Conservation (phyloP, 2,113 vertebrate species). For the Melanerpes aurifrons region DNA sequence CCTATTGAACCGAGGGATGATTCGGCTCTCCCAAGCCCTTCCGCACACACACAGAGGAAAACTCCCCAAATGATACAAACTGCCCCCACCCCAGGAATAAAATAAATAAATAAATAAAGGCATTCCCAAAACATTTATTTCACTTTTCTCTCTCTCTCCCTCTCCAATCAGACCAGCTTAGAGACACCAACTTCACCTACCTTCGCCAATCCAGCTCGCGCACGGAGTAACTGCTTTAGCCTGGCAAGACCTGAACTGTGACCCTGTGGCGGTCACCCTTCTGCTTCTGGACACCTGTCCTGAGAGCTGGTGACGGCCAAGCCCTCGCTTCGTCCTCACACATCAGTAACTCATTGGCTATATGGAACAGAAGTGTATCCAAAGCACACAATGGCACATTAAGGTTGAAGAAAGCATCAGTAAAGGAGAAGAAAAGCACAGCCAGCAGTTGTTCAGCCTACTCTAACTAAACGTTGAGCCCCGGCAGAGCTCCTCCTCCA, state of each 20-base stretch:
- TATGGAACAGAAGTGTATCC: conserved; percentile 3
- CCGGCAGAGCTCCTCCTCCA: not conserved
- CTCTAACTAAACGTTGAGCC: conserved; percentile 25
- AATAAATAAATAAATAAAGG: conserved; percentile 79
- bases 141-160: conserved; percentile 1
- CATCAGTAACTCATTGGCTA: not conserved
- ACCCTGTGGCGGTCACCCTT: not conserved
- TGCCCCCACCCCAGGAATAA: not conserved
- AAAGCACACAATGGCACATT: conserved; percentile 32
- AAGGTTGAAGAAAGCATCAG: conserved; percentile 14
- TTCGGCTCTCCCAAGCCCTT: not conserved
- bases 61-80: not conserved
- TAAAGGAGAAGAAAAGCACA: conserved; percentile 21
- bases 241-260: conserved; percentile 34
- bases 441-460: conserved; percentile 27
- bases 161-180: conserved; percentile 17
- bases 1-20: not conserved
- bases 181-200: conserved; percentile 19
- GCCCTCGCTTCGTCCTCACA: not conserved
- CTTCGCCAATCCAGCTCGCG: not conserved
- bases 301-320: not conserved
- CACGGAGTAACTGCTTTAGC: not conserved
- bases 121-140: conserved; percentile 64
- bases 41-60: rapidly evolving
- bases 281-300: conserved; percentile 22